These are phyloP conservation scores for Harpegnathos saltator DNA, from an alignment of 1,140 invertebrate species.

Conservation along the genomic window DNA sequence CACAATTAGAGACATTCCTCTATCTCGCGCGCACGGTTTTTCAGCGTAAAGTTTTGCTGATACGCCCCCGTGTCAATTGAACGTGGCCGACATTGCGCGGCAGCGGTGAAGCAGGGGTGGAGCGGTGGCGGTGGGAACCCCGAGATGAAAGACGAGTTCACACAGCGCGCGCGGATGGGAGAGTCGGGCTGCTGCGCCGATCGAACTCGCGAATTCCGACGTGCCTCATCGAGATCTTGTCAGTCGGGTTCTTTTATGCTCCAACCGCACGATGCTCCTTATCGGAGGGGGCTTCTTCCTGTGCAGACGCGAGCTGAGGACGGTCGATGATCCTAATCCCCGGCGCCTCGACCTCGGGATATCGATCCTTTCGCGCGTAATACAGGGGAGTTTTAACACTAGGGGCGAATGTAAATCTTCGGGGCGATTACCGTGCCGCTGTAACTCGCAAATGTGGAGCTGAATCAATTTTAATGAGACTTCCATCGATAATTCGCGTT, in stretches of 20 bases:
- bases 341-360: not conserved
- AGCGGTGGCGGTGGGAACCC: too few relatives aligned
- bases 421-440: not conserved
- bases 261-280: not conserved
- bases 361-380: slow-evolving; percentile 4
- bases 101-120: too few relatives aligned
- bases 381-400: slow-evolving; percentile 11
- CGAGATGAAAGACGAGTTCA: slow-evolving; percentile 16
- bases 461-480: too few relatives aligned
- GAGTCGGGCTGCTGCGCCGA: not conserved
- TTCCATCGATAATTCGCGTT: too few relatives aligned
- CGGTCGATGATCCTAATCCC: slow-evolving; percentile 10
- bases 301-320: not conserved
- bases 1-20: slow-evolving; percentile 27
- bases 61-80: slow-evolving; percentile 27
- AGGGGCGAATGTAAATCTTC: not conserved
- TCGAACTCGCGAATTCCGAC: slow-evolving; percentile 30
- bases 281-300: slow-evolving; percentile 11
- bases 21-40: slow-evolving; percentile 7
- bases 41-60: slow-evolving; percentile 30
- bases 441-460: not conserved
- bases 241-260: slow-evolving; percentile 14
- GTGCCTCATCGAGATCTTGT: slow-evolving; percentile 9
- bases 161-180: too few relatives aligned
- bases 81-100: slow-evolving; percentile 25